Percentiles rank a stretch among this genome's conserved stretches.
Conservation (phyloP, 2,113 vertebrate genomes). For the Blennius ocellaris region DNA sequence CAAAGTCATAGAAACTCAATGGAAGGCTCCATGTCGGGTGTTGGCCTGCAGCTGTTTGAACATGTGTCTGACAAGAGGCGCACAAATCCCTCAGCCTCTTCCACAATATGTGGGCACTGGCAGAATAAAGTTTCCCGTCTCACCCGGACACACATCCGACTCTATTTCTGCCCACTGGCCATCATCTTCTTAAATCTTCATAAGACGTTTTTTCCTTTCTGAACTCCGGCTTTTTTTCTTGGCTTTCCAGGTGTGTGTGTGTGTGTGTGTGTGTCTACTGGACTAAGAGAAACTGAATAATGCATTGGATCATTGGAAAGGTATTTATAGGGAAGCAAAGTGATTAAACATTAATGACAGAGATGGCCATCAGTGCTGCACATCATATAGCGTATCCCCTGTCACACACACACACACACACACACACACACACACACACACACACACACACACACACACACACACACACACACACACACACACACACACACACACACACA, state of each 20-base stretch:
- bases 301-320: conserved; percentile 79
- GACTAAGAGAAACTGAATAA: conserved; percentile 76
- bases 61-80: conserved; percentile 8
- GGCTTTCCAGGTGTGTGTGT: conserved; percentile 49
- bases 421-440: conserved; percentile 13
- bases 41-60: conserved; percentile 10
- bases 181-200: conserved; percentile 50
- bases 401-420: not conserved
- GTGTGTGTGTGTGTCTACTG: conserved; percentile 18
- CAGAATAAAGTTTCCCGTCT: conserved; percentile 36
- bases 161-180: conserved; percentile 46
- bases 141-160: conserved; percentile 39
- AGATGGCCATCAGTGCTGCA: conserved; percentile 72
- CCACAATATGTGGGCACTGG: conserved; percentile 21
- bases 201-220: conserved; percentile 38
- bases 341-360: conserved; percentile 78
- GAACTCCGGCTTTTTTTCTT: conserved; percentile 27
- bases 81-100: conserved; percentile 12
- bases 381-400: conserved; percentile 50
- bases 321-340: conserved; percentile 80
- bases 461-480: not conserved
- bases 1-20: conserved; percentile 5
- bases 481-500: not conserved
- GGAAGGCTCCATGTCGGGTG: conserved; percentile 21
- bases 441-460: conserved; percentile 11